Evolutionary conservation across 2,113 vertebrate species (phyloP).

Genomic region (Erpornis zantholeuca): DNA sequence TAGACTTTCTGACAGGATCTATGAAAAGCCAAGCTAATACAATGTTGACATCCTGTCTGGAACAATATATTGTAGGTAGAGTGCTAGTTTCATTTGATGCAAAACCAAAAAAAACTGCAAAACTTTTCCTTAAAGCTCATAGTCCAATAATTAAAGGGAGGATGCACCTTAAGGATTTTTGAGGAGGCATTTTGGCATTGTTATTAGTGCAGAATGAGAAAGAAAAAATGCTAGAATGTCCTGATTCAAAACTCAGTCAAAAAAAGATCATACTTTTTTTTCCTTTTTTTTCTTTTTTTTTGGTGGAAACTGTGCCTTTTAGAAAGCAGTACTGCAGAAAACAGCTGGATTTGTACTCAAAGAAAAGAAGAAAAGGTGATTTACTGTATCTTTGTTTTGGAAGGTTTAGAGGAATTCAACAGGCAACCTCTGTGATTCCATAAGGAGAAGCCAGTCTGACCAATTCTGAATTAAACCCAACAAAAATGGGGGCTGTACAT

Average conservation of each 20-base stretch:
- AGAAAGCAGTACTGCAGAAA: not conserved
- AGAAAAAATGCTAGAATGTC: not conserved
- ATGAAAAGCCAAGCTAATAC: not conserved
- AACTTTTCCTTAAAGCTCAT: not conserved
- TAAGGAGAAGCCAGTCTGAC: not conserved
- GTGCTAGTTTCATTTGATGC: not conserved
- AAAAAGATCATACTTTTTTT: not conserved
- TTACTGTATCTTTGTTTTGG: slow-evolving; percentile 54
- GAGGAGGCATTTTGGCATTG: not conserved
- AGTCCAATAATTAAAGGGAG: not conserved
- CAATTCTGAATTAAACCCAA: slow-evolving; percentile 47
- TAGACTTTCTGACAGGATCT: not conserved
- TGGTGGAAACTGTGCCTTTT: not conserved
- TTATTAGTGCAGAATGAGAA: not conserved
- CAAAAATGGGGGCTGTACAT: not conserved
- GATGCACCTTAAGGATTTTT: not conserved
- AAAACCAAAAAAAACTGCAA: not conserved
- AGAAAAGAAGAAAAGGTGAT: slow-evolving; percentile 9
- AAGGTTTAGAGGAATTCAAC: not conserved
- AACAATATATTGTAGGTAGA: not conserved
- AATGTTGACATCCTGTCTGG: not conserved
- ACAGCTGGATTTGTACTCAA: slow-evolving; percentile 1
- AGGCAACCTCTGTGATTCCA: not conserved
- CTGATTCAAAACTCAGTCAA: not conserved
- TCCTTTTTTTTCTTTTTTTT: not conserved